Percentiles rank a stretch among this genome's conserved stretches.
Evolutionary conservation across 2,797 vertebrate genomes (phyloP).

Genomic region (Onychomys arenicola): DNA sequence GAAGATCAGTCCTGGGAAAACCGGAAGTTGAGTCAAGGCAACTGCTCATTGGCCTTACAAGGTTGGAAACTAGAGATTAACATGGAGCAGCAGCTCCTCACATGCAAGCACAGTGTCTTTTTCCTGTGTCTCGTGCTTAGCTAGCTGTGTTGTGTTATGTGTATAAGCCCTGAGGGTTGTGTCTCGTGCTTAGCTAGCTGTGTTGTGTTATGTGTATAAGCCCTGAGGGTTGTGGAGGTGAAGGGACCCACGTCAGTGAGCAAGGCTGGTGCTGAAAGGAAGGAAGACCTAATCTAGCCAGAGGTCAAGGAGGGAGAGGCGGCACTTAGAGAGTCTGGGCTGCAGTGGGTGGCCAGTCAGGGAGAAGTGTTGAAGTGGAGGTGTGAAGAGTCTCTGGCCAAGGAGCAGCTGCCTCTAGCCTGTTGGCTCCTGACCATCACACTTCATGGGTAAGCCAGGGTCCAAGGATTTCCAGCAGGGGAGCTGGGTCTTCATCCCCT

Average conservation of each 20-base stretch:
- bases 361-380: not conserved
- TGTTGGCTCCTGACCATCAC: not conserved
- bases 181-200: not conserved
- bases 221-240: not conserved
- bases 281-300: too few relatives aligned
- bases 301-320: not conserved
- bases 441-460: too few relatives aligned
- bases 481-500: not conserved
- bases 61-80: not conserved
- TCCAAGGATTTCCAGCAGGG: not conserved
- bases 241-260: not conserved
- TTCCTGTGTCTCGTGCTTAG: fast-evolving
- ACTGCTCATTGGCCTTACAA: not conserved
- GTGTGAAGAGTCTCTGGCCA: not conserved
- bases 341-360: not conserved
- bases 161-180: not conserved
- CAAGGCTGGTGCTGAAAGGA: not conserved
- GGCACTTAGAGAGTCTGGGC: not conserved
- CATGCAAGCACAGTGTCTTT: not conserved
- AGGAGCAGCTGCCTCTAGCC: not conserved
- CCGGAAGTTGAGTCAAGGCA: not conserved
- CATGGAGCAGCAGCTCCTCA: fast-evolving
- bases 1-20: not conserved
- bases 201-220: not conserved
- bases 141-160: not conserved